Evolutionary conservation across 1,140 invertebrate genomes (phyloP).

Genomic region (Papilio helenus): DNA sequence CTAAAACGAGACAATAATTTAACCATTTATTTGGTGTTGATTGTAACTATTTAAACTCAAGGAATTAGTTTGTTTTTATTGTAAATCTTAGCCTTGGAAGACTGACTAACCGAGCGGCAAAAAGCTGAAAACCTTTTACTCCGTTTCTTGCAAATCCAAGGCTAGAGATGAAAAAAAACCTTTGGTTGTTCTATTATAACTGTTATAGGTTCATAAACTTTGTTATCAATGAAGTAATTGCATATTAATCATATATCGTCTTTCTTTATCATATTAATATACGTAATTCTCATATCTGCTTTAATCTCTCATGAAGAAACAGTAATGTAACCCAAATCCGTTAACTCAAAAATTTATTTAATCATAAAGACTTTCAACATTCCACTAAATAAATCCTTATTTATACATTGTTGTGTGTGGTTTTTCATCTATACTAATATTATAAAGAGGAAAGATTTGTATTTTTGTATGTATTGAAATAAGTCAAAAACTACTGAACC

Average conservation of each 20-base stretch:
- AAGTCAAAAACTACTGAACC: too few relatives aligned
- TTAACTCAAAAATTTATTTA: too few relatives aligned
- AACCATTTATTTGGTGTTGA: not conserved
- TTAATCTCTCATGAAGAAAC: not conserved
- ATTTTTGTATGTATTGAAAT: too few relatives aligned
- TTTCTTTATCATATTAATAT: not conserved
- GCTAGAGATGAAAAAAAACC: not conserved
- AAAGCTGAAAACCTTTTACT: conserved; percentile 18
- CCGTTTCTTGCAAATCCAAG: conserved; percentile 16
- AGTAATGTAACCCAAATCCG: too few relatives aligned
- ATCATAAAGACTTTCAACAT: too few relatives aligned
- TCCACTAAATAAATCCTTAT: too few relatives aligned
- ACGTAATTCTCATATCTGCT: not conserved
- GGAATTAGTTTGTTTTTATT: conserved; percentile 17
- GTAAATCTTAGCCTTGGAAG: not conserved
- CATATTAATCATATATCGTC: not conserved
- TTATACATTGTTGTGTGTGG: too few relatives aligned
- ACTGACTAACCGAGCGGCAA: not conserved
- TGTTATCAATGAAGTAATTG: not conserved
- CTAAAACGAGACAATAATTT: not conserved
- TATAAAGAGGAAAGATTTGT: too few relatives aligned
- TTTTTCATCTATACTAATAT: too few relatives aligned
- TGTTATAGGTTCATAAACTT: not conserved
- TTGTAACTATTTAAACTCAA: not conserved
- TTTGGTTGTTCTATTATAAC: not conserved